A percentile compares a stretch with the other conserved stretches of the same genome.
These are phyloP conservation scores for Onychomys torridus DNA, from an alignment of 2,797 vertebrate species.

Conservation along the genomic window DNA sequence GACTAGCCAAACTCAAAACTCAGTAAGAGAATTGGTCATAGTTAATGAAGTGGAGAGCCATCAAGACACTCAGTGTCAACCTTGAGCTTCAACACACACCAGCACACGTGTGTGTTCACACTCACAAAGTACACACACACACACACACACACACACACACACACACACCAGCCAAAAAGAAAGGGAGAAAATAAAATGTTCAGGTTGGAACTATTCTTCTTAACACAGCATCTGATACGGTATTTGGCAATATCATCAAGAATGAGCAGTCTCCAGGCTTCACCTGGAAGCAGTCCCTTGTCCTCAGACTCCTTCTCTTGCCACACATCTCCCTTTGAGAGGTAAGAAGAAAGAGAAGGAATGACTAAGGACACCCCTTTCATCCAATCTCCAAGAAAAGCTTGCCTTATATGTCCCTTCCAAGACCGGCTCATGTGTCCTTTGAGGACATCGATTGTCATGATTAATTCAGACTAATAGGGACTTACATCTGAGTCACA, in stretches of 20 bases:
- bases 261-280: background rate
- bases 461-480: background rate
- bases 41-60: background rate
- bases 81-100: background rate
- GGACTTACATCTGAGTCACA: background rate
- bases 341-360: background rate
- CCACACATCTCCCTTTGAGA: background rate
- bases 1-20: background rate
- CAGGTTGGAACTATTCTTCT: background rate
- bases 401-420: background rate
- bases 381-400: background rate
- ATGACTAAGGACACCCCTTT: background rate
- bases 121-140: background rate
- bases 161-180: background rate
- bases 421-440: background rate
- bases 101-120: background rate
- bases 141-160: background rate
- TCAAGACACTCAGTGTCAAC: background rate
- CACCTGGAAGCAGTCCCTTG: background rate
- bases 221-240: background rate
- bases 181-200: background rate
- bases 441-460: background rate
- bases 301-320: background rate
- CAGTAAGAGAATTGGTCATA: background rate
- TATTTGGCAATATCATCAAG: background rate